Evolutionary conservation across 2,797 vertebrate species (phyloP).

Genomic region (Chaenodraco wilsoni): DNA sequence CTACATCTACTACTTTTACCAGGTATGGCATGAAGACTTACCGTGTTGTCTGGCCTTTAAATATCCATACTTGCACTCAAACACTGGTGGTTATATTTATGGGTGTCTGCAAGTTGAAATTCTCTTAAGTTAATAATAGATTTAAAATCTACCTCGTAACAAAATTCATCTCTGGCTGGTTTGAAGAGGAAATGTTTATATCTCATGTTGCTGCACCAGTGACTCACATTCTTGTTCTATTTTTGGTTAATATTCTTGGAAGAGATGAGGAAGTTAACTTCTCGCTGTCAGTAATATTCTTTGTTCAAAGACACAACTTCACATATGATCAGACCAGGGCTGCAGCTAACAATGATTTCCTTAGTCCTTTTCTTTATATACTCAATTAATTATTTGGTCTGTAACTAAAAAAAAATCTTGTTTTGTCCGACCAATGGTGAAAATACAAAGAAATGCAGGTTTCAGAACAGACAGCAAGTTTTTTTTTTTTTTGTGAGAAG

Average conservation of each 20-base stretch:
- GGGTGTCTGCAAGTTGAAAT: neutral
- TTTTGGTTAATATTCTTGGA: neutral
- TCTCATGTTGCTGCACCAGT: neutral
- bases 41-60: neutral
- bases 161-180: neutral
- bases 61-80: neutral
- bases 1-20: neutral
- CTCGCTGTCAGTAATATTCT: neutral
- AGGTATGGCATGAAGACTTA: neutral
- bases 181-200: conserved; percentile 17
- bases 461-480: neutral
- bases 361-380: neutral
- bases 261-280: conserved; percentile 21
- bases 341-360: neutral
- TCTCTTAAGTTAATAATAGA: neutral
- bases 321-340: neutral
- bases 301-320: neutral
- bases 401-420: neutral
- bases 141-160: neutral
- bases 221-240: conserved; percentile 2
- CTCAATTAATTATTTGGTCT: neutral
- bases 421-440: neutral
- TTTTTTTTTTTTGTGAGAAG: no score
- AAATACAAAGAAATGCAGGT: neutral
- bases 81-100: neutral